phyloP scores from a whole-genome alignment of 2,113 vertebrate genomes.

The Elephas maximus region DNA sequence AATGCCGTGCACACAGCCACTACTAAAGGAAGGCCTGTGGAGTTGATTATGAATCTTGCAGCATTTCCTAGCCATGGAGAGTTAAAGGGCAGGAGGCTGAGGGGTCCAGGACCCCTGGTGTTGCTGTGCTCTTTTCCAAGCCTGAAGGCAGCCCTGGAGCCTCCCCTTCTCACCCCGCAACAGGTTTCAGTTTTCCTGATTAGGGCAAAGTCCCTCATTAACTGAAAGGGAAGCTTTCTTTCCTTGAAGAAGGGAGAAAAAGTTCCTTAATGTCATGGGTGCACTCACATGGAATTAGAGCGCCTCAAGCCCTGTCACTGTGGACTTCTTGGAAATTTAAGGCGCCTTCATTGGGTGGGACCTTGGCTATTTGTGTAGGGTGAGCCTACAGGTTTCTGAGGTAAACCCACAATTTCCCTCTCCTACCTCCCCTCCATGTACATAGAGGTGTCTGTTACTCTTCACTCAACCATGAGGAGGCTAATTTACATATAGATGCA shows the following conservation, averaged over 20 bases:
- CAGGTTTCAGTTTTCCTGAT: neutral
- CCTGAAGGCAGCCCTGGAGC: neutral
- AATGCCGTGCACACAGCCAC: neutral
- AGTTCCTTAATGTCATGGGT: neutral
- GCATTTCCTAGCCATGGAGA: neutral
- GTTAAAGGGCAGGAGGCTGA: neutral
- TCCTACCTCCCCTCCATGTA: neutral
- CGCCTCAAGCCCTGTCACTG: neutral
- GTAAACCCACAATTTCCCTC: neutral
- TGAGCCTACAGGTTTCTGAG: neutral
- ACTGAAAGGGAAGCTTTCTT: neutral
- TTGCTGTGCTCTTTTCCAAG: neutral
- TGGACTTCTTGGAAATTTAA: neutral
- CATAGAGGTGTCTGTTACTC: neutral
- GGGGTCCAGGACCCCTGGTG: neutral
- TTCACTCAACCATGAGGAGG: neutral
- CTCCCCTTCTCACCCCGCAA: neutral
- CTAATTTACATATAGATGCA: neutral
- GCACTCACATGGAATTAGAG: neutral
- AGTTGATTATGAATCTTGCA: neutral
- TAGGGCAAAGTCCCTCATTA: neutral
- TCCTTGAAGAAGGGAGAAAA: neutral
- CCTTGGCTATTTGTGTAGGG: neutral
- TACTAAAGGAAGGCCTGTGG: neutral
- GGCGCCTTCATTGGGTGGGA: neutral